phyloP scores from a whole-genome alignment of 2,797 vertebrate genomes.

The Cephalopachus bancanus region DNA sequence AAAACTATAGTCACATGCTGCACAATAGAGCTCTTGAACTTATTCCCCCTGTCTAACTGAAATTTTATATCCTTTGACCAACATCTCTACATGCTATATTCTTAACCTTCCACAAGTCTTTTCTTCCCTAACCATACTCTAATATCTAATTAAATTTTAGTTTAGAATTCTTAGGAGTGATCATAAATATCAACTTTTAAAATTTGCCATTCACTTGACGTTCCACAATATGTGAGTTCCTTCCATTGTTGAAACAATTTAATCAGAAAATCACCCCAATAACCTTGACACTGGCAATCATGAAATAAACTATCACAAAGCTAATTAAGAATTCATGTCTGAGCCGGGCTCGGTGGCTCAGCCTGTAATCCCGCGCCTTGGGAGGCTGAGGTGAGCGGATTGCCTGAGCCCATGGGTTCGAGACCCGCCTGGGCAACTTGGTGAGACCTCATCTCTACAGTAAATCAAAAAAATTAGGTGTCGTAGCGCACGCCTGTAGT shows the following conservation, averaged over 20 bases:
- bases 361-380: too few relatives aligned
- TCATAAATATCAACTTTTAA: conserved; percentile 6
- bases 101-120: not conserved
- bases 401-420: too few relatives aligned
- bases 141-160: conserved; percentile 37
- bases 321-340: too few relatives aligned
- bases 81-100: not conserved
- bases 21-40: not conserved
- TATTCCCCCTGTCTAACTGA: not conserved
- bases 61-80: not conserved
- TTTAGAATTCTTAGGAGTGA: not conserved
- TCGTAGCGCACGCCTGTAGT: too few relatives aligned
- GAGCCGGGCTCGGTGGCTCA: too few relatives aligned
- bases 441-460: too few relatives aligned
- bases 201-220: not conserved
- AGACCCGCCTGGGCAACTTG: too few relatives aligned
- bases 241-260: not conserved
- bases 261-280: conserved; percentile 20
- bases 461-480: too few relatives aligned
- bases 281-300: conserved; percentile 6
- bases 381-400: too few relatives aligned
- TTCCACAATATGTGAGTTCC: not conserved
- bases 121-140: not conserved
- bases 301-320: conserved; percentile 19
- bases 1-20: not conserved